A percentile compares a stretch with the other conserved stretches of the same genome.
Evolutionary conservation across 2,888 invertebrate species (phyloP).

Genomic region (Drosophila mettleri): DNA sequence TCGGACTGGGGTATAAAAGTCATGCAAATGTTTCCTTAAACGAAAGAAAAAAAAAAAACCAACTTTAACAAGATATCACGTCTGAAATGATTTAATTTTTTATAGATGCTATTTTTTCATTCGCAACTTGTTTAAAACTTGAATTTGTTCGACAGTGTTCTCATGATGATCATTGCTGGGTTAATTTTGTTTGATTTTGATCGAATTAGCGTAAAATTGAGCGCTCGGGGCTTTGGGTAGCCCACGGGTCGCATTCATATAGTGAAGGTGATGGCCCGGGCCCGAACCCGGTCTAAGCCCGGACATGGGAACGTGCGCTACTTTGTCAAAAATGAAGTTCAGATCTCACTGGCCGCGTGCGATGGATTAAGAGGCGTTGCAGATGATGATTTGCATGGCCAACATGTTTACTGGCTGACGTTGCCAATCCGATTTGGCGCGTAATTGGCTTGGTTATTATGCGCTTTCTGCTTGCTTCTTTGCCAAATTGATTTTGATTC

Average conservation of each 20-base stretch:
- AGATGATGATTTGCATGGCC: constrained; percentile 59
- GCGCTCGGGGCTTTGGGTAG: constrained; percentile 64
- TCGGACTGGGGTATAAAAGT: too few relatives aligned
- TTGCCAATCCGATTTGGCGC: constrained; percentile 24
- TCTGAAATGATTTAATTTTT: neutral
- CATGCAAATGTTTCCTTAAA: too few relatives aligned
- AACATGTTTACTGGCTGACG: constrained; percentile 23
- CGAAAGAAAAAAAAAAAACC: too few relatives aligned
- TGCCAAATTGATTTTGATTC: constrained; percentile 76
- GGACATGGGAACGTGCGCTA: constrained; percentile 47
- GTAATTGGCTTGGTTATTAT: constrained; percentile 76
- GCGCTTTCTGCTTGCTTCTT: constrained; percentile 64
- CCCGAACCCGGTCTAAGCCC: neutral
- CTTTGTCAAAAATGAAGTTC: constrained; percentile 73
- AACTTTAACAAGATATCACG: too few relatives aligned
- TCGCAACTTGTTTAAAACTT: neutral
- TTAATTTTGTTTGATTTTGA: constrained; percentile 78
- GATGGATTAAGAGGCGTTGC: constrained; percentile 56
- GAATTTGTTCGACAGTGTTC: constrained; percentile 22
- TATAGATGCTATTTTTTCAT: neutral
- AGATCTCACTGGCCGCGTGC: constrained; percentile 57
- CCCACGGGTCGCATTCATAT: constrained; percentile 27
- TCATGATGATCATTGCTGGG: constrained; percentile 50
- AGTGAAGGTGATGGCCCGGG: constrained; percentile 6
- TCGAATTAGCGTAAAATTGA: constrained; percentile 78